Percentiles rank a stretch among this genome's conserved stretches.
phyloP scores from a whole-genome alignment of 2,888 invertebrate species.

The Exephanes ischioxanthus region DNA sequence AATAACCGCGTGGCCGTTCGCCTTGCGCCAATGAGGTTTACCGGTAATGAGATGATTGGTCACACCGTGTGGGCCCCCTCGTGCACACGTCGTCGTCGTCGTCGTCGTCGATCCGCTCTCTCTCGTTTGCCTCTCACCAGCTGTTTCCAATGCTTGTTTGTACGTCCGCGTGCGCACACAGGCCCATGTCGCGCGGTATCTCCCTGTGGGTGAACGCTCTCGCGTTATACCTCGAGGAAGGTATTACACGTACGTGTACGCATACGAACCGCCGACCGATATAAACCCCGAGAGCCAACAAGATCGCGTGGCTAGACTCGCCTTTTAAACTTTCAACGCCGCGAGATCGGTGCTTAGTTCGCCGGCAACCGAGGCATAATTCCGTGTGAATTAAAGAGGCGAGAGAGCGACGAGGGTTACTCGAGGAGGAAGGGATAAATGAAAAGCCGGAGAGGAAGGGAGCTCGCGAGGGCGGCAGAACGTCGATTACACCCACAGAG shows the following conservation, averaged over 20 bases:
- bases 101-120: constrained; percentile 13
- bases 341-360: constrained; percentile 40
- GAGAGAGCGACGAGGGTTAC: neutral
- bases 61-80: constrained; percentile 65
- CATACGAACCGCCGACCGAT: constrained; percentile 32
- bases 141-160: constrained; percentile 51
- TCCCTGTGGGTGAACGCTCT: constrained; percentile 41
- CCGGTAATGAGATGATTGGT: constrained; percentile 74
- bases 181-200: constrained; percentile 31
- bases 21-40: constrained; percentile 66
- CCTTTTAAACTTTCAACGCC: constrained; percentile 61
- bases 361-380: constrained; percentile 47
- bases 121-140: constrained; percentile 52
- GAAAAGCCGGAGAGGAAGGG: neutral
- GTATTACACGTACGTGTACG: constrained; percentile 53
- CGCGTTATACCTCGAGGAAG: constrained; percentile 38
- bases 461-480: constrained; percentile 8
- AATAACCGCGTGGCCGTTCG: constrained; percentile 59
- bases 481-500: neutral
- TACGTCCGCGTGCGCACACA: neutral
- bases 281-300: constrained; percentile 48
- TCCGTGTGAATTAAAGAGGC: constrained; percentile 55
- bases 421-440: neutral
- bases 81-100: constrained; percentile 43
- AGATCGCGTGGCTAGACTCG: constrained; percentile 65